phyloP scores from a whole-genome alignment of 2,113 vertebrate species.

The Elaphurus davidianus region DNA sequence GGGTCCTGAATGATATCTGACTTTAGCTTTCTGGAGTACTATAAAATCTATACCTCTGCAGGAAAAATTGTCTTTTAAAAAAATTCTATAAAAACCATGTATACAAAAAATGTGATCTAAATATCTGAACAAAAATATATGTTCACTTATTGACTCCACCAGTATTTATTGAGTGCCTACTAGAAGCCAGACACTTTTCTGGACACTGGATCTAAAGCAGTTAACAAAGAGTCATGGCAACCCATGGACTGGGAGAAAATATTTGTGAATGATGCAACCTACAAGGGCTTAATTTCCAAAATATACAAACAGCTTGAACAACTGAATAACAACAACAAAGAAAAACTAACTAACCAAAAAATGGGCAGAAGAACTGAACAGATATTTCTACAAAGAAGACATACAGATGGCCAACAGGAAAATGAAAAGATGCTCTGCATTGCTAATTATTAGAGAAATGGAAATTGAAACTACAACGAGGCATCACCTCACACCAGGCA shows the following conservation, averaged over 20 bases:
- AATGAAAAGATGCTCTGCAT: neutral
- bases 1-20: neutral
- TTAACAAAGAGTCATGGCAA: neutral
- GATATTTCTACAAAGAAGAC: neutral
- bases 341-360: neutral
- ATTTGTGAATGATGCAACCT: neutral
- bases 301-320: neutral
- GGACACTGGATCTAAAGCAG: neutral
- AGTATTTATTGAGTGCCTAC: neutral
- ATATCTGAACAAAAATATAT: neutral
- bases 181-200: neutral
- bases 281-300: neutral
- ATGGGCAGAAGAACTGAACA: neutral
- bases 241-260: neutral
- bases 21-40: neutral
- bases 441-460: neutral
- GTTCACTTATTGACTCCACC: neutral
- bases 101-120: neutral
- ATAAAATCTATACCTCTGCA: neutral
- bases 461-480: neutral
- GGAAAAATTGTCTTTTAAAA: neutral
- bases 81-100: neutral
- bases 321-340: neutral
- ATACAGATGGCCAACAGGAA: neutral
- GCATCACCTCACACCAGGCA: neutral